Base-by-base conservation (phyloP, 2,888 invertebrate genomes). In the Spilosoma lubricipeda region DNA sequence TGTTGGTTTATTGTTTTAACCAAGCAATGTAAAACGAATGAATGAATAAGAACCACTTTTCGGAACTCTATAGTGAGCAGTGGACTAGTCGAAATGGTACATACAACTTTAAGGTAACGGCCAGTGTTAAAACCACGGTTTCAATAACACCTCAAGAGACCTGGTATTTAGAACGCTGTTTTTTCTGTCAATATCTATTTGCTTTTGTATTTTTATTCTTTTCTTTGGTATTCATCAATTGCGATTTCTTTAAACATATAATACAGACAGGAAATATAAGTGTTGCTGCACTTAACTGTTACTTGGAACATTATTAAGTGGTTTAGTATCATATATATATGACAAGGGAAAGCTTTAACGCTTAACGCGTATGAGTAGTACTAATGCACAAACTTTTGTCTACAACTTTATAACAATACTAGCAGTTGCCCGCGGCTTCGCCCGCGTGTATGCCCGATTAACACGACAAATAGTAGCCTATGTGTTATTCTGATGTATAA, bases 371-470 rank as follows among this genome's bases (percentile, higher is more conserved):
- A 79, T 74, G 71, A 71, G 67, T 78, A 73, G 72, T 71, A 77
- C 77, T 81, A 79, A 81, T 72, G 76, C 77, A 69, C 70, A 69
- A 73, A 73, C 80, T 78, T 81, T 33, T 74, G 80, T 77, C 75
- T 84, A 88, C 87, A 87, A 88, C 87, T 88, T 88, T 78, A 86
- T 82, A 87, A 88, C 87, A 89, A 90, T 89, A 82, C 86, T n/a
- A n/a, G n/a, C n/a, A n/a, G n/a, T n/a, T n/a, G n/a, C n/a, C n/a
- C n/a, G n/a, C n/a, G n/a, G n/a, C n/a, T n/a, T n/a, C n/a, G n/a
- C n/a, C n/a, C n/a, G n/a, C n/a, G n/a, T n/a, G n/a, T n/a, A n/a
- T n/a, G n/a, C n/a, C n/a, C n/a, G n/a, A n/a, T n/a, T n/a, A n/a
- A n/a, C n/a, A n/a, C n/a, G n/a, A n/a, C n/a, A n/a, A n/a, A n/a